phyloP scores from a whole-genome alignment of 2,888 invertebrate genomes.

The Plusia festucae region DNA sequence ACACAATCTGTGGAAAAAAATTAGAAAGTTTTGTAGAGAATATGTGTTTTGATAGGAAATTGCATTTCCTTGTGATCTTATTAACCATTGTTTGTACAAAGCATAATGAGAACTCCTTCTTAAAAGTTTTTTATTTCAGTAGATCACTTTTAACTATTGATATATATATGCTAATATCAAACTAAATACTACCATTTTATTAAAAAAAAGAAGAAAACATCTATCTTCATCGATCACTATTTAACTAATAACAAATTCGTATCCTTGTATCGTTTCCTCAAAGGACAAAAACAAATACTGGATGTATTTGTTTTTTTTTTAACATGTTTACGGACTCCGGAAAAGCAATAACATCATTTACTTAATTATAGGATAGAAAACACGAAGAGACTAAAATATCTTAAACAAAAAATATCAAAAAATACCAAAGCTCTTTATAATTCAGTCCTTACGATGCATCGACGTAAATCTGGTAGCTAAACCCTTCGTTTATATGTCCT shows the following conservation, averaged over 20 bases:
- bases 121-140: no score
- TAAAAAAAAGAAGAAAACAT: no score
- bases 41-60: conserved; percentile 32
- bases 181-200: no score
- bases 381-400: conserved; percentile 39
- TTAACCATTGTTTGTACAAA: background rate
- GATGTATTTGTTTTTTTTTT: no score
- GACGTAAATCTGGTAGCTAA: conserved; percentile 30
- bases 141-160: no score
- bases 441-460: conserved; percentile 21
- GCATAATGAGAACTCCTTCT: background rate
- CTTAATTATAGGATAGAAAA: conserved; percentile 39
- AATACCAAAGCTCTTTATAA: conserved; percentile 29
- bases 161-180: no score
- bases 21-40: conserved; percentile 35
- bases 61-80: conserved; percentile 19
- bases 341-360: conserved; percentile 43
- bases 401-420: conserved; percentile 23
- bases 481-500: conserved; percentile 38
- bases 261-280: no score
- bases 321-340: conserved; percentile 19
- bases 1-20: conserved; percentile 46
- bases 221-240: background rate
- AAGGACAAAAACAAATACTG: no score
- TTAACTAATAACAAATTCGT: conserved; percentile 2